phyloP scores from a whole-genome alignment of 2,888 invertebrate species.

The Abrostola triplasia region DNA sequence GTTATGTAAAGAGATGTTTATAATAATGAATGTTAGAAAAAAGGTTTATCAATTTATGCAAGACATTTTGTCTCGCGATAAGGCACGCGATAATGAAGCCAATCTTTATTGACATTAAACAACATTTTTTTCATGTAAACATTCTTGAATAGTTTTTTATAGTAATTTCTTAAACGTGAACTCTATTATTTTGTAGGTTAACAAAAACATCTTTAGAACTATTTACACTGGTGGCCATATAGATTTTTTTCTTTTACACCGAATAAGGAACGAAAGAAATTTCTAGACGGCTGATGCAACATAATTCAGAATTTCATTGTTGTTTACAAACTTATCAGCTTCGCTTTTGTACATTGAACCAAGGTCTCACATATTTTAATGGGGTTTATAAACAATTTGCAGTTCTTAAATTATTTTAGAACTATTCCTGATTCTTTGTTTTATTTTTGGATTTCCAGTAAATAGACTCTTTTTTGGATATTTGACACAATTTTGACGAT shows the following conservation, averaged over 20 bases:
- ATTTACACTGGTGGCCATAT: too few relatives aligned
- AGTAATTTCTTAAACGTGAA: too few relatives aligned
- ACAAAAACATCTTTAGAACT: neutral
- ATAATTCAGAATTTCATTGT: conserved; percentile 25
- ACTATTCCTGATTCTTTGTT: neutral
- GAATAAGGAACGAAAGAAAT: conserved; percentile 25
- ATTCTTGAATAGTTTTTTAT: conserved; percentile 45
- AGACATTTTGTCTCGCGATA: conserved; percentile 38
- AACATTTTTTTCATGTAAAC: conserved; percentile 23
- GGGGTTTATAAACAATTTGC: conserved; percentile 7
- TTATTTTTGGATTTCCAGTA: too few relatives aligned
- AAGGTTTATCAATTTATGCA: conserved; percentile 37
- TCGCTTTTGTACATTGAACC: conserved; percentile 6
- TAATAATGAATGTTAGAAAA: conserved; percentile 30
- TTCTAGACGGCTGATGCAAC: conserved; percentile 48
- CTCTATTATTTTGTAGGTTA: conserved; percentile 7
- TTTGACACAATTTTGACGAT: too few relatives aligned
- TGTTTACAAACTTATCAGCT: conserved; percentile 28
- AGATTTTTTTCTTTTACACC: conserved; percentile 14
- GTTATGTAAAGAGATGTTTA: conserved; percentile 24
- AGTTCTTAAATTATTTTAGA: conserved; percentile 19
- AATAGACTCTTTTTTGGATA: too few relatives aligned
- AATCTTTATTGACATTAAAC: conserved; percentile 43
- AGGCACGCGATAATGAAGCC: conserved; percentile 37
- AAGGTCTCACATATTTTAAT: conserved; percentile 8